phyloP scores from a whole-genome alignment of 2,888 invertebrate genomes.

The Eueremaeus valkanovi region DNA sequence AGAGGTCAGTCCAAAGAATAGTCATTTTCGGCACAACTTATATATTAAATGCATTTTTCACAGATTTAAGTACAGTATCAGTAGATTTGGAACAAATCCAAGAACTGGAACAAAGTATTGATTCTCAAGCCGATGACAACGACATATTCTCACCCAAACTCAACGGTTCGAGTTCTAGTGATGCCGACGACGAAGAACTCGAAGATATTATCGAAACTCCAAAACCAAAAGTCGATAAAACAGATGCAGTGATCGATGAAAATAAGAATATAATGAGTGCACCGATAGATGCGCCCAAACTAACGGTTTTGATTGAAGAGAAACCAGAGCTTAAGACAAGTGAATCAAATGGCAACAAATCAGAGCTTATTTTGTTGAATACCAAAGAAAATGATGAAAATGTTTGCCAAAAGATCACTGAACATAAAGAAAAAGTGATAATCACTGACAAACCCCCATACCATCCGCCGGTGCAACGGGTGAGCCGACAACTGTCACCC shows the following conservation, averaged over 20 bases:
- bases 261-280: neutral
- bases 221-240: constrained; percentile 61
- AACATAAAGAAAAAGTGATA: neutral
- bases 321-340: neutral
- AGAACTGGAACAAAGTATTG: constrained; percentile 51
- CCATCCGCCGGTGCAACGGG: constrained; percentile 21
- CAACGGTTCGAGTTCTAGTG: constrained; percentile 40
- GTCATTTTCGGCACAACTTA: constrained; percentile 6
- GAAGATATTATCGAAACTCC: constrained; percentile 81
- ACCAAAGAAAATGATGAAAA: neutral
- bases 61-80: constrained; percentile 54
- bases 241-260: too few relatives aligned
- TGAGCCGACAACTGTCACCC: constrained; percentile 7
- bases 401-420: too few relatives aligned
- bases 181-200: constrained; percentile 67
- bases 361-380: neutral
- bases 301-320: neutral
- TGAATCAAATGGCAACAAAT: constrained; percentile 24
- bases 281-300: neutral
- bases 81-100: constrained; percentile 54
- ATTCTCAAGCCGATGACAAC: constrained; percentile 8
- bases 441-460: neutral
- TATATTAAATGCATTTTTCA: neutral
- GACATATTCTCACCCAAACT: constrained; percentile 40
- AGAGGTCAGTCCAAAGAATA: constrained; percentile 57